These are phyloP conservation scores for Bergia sp. DNA, from an alignment of 92 coral and sea anemone species.

Conservation along the genomic window DNA sequence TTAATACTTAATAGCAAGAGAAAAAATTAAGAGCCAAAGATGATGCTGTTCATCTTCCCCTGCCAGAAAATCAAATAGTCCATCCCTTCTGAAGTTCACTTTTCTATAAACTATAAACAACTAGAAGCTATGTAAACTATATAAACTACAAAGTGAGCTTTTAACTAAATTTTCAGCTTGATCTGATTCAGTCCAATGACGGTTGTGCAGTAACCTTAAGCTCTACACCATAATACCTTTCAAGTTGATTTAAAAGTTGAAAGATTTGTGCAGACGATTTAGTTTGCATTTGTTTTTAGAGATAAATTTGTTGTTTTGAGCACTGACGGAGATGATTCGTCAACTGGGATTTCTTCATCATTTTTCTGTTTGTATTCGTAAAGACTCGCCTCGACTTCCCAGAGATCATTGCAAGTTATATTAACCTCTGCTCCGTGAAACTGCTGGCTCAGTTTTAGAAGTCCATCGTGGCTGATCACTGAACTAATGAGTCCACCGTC, in stretches of 20 bases:
- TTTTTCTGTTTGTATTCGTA: constrained; percentile 34
- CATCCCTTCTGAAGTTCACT: not conserved
- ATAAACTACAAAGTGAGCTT: not conserved
- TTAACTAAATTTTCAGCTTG: not conserved
- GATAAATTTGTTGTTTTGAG: constrained; percentile 20
- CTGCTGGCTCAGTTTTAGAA: constrained; percentile 56
- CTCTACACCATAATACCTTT: not conserved
- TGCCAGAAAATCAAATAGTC: not conserved
- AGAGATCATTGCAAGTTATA: constrained; percentile 59
- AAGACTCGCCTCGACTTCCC: constrained; percentile 47
- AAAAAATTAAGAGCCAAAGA: too few species aligned
- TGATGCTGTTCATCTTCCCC: not conserved
- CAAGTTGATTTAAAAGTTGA: too few species aligned
- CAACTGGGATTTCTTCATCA: not conserved
- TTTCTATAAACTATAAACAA: too few species aligned
- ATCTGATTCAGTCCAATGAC: not conserved
- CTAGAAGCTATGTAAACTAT: too few species aligned
- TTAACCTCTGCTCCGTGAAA: constrained; percentile 56
- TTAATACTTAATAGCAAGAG: not conserved
- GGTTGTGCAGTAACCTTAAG: not conserved
- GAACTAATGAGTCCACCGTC: constrained; percentile 42
- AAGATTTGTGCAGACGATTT: not conserved
- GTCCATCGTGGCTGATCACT: constrained; percentile 77
- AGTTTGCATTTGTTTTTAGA: not conserved
- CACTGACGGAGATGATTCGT: constrained; percentile 37